These are phyloP conservation scores for Brachyistius frenatus DNA, from an alignment of 2,113 vertebrate genomes.

Conservation along the genomic window DNA sequence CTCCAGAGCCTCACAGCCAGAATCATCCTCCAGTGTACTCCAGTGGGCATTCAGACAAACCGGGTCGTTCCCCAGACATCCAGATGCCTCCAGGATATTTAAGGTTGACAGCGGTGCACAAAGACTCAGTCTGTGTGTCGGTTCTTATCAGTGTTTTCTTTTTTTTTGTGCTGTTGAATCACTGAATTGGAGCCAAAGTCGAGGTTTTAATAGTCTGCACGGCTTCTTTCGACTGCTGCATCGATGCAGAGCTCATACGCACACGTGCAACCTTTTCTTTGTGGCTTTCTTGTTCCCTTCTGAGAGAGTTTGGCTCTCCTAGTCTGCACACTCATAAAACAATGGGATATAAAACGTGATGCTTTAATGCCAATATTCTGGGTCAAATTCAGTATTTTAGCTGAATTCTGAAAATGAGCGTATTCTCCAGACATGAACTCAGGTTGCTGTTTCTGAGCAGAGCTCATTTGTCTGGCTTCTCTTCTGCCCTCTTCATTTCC, in stretches of 20 bases:
- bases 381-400: conserved; percentile 31
- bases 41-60: conserved; percentile 44
- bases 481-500: conserved; percentile 27
- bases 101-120: conserved; percentile 9
- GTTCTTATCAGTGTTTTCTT: not conserved
- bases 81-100: conserved; percentile 19
- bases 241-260: conserved; percentile 24
- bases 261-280: conserved; percentile 21
- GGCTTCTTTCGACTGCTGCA: not conserved
- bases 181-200: not conserved
- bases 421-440: not conserved
- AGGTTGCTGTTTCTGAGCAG: not conserved
- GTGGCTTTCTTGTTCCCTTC: conserved; percentile 16
- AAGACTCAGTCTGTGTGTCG: conserved; percentile 1
- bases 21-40: conserved; percentile 38
- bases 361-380: conserved; percentile 31
- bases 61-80: conserved; percentile 44
- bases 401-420: conserved; percentile 28
- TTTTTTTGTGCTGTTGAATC: conserved; percentile 26
- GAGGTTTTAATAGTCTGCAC: not conserved
- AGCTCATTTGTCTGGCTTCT: conserved; percentile 8
- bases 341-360: conserved; percentile 51
- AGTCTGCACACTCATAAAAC: conserved; percentile 52
- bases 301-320: conserved; percentile 39
- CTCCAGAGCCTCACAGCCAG: conserved; percentile 36